Evolutionary conservation across 2,113 vertebrate species (phyloP), one percentile per base, ranked within the genome.

Genomic region (Crotalus helleri): DNA sequence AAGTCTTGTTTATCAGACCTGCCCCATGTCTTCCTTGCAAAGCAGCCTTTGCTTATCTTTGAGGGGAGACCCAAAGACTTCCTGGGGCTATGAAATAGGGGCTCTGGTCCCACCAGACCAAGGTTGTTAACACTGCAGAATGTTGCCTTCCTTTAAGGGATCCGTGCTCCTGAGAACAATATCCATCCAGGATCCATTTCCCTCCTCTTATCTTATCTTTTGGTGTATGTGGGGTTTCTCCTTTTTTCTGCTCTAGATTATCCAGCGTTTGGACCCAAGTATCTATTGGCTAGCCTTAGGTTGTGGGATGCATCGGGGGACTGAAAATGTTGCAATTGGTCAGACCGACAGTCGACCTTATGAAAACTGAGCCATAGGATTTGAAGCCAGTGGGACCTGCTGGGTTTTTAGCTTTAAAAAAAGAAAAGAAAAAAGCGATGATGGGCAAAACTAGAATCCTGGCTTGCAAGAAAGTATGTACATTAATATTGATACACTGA

Each of bases 111-210:
- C 26, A 61, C 26, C 61, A 44, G 33, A 39, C 19, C 17, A 9
- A 81, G 33, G n/a, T 17, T 15, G 17, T 74, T 33, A 33, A 33
- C 3, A 64, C 11, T 29, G 55, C 0, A 15, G 55, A 19, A 57
- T 1, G 1, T 0, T 57, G 59, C 10, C 0, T 64, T 29, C 26
- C 51, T 33, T 5, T 49, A 7, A 33, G n/a, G 13, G 26, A n/a
- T 87, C 17, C 24, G 39, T 33, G 49, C 12, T 33, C 57, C 46
- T 53, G 85, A 87, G 39, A 26, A n/a, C 44, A 23, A 6, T 23
- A 33, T 3, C 23, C 54, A 13, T 58, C 11, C 8, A 19, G 33
- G 8, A 57, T 29, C 39, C 4, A 11, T 23, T 44, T 46, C 4
- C 15, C 6, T 26, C 8, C 23, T 29, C 8, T 15, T 21, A 10